Conservation (phyloP, 35 echinoderm and acorn worm genomes). For the Amphiura filiformis region DNA sequence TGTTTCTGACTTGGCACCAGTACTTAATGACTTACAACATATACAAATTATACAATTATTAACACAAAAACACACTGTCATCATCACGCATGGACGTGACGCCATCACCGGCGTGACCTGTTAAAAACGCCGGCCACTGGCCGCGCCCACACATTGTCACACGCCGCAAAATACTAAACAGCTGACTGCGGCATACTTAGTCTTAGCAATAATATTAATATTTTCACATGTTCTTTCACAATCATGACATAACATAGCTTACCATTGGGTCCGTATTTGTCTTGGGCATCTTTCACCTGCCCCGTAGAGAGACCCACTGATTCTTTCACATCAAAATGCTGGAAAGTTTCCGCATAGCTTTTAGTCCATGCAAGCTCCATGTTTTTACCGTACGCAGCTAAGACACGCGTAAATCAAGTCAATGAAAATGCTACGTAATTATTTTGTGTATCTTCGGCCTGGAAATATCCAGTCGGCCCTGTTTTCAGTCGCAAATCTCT, state of each 20-base stretch:
- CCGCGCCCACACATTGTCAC: neutral
- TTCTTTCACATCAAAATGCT: slow-evolving; percentile 65
- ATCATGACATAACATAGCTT: slow-evolving; percentile 4
- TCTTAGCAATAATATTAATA: neutral
- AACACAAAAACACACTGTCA: too few species aligned
- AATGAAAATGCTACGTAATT: too few species aligned
- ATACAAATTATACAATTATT: too few species aligned
- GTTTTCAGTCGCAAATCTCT: too few species aligned
- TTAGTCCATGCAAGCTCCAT: neutral
- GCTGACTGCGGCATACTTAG: neutral
- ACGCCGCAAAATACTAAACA: neutral
- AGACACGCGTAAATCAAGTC: too few species aligned
- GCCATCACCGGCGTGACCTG: neutral
- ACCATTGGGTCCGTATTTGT: slow-evolving; percentile 97
- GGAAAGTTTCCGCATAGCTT: slow-evolving; percentile 30
- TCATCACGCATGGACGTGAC: too few species aligned
- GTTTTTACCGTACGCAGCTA: too few species aligned
- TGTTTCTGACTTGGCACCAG: too few species aligned
- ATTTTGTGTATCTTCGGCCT: too few species aligned
- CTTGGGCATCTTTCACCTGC: slow-evolving; percentile 63
- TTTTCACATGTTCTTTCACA: neutral
- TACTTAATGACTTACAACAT: too few species aligned
- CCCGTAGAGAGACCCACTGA: slow-evolving; percentile 41
- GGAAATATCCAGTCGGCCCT: too few species aligned
- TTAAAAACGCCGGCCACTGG: neutral